Percentiles rank a stretch among this genome's conserved stretches.
phyloP scores from a whole-genome alignment of 2,113 vertebrate species.

The Desmodus rotundus region DNA sequence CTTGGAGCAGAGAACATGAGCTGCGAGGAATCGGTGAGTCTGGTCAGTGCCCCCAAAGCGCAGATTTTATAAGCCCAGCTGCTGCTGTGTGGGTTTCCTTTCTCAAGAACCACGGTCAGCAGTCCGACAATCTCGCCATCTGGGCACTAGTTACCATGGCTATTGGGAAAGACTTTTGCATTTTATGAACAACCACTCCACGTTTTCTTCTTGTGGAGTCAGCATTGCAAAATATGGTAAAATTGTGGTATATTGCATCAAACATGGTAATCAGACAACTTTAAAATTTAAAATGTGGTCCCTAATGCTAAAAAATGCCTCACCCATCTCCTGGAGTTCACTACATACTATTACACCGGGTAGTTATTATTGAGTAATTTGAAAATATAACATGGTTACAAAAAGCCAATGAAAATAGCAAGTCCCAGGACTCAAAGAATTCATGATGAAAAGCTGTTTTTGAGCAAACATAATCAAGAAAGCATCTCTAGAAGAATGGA shows the following conservation, averaged over 20 bases:
- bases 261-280: neutral
- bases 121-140: neutral
- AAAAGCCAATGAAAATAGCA: constrained; percentile 37
- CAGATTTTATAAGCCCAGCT: neutral
- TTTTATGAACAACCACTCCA: neutral
- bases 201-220: neutral
- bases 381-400: neutral
- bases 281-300: neutral
- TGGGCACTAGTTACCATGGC: constrained; percentile 6
- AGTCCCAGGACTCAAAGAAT: neutral
- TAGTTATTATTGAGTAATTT: constrained; percentile 24
- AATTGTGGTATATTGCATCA: neutral
- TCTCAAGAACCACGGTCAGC: neutral
- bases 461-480: neutral
- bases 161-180: neutral
- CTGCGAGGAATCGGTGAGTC: neutral
- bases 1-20: neutral
- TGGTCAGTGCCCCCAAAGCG: neutral
- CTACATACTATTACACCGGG: neutral
- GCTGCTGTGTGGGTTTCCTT: constrained; percentile 42
- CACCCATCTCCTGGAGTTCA: neutral
- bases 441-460: neutral
- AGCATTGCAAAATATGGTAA: neutral
- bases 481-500: neutral
- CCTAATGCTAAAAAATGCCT: neutral